Conservation (phyloP, 1,140 invertebrate genomes). For the Euura lappo region DNA sequence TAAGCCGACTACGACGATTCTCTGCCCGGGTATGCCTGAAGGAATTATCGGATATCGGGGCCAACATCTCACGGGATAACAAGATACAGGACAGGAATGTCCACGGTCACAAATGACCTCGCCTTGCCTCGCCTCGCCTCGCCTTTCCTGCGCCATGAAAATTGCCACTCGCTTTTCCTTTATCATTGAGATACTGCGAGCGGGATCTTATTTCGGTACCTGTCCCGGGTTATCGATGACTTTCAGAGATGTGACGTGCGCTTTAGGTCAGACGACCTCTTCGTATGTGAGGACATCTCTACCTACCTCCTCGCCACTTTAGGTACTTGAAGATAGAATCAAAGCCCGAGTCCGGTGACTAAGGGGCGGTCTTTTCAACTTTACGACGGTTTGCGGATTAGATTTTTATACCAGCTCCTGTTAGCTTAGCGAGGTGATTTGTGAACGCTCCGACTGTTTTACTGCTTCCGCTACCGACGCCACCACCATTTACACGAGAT, state of each 20-base stretch:
- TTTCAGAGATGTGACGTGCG: background rate
- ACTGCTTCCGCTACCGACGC: slow-evolving; percentile 8
- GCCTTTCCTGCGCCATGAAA: background rate
- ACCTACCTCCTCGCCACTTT: too few species aligned
- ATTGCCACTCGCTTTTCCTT: too few species aligned
- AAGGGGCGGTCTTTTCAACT: slow-evolving; percentile 1
- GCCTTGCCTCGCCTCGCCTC: background rate
- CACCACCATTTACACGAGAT: background rate
- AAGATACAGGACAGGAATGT: slow-evolving; percentile 32
- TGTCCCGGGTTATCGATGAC: background rate
- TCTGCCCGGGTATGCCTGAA: background rate
- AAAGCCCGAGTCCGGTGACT: background rate
- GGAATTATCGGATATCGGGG: slow-evolving; percentile 27
- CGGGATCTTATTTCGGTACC: background rate
- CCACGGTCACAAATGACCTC: slow-evolving; percentile 26
- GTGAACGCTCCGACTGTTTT: slow-evolving; percentile 2
- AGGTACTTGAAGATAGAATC: slow-evolving; percentile 14
- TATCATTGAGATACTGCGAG: background rate
- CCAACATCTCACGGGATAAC: slow-evolving; percentile 28
- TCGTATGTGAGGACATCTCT: background rate
- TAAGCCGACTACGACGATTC: background rate
- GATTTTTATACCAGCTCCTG: slow-evolving; percentile 13
- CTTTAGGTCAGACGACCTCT: background rate
- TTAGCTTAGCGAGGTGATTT: slow-evolving; percentile 16
- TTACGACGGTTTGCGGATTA: slow-evolving; percentile 16